A percentile compares a stretch with the other conserved stretches of the same genome.
Conservation (phyloP, 2,113 vertebrate species). For the Scartelaos histophorus region DNA sequence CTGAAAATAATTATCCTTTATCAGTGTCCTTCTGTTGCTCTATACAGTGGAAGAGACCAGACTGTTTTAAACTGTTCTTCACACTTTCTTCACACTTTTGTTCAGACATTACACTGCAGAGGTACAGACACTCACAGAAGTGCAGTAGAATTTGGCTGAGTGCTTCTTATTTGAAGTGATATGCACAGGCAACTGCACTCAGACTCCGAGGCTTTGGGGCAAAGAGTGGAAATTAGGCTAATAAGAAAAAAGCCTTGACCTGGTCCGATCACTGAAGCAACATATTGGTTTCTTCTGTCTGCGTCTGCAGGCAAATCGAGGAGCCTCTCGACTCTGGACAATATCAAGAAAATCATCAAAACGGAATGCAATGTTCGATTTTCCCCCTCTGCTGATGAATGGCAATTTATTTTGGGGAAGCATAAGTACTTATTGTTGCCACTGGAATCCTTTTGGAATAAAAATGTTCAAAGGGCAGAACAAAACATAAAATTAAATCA, state of each 20-base stretch:
- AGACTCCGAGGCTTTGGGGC: conserved; percentile 1
- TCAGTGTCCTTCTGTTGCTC: not conserved
- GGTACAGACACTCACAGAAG: conserved; percentile 2
- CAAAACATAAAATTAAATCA: conserved; percentile 65
- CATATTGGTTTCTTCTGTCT: conserved; percentile 18
- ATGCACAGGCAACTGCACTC: conserved; percentile 8
- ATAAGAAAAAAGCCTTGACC: conserved; percentile 18
- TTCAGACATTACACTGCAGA: not conserved
- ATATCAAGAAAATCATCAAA: conserved; percentile 37
- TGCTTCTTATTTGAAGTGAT: conserved; percentile 11
- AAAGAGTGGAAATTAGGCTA: conserved; percentile 30
- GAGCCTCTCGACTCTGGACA: conserved; percentile 22
- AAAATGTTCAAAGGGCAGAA: conserved; percentile 60
- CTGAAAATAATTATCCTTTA: not conserved
- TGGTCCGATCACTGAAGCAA: conserved; percentile 20
- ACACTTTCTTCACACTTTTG: not conserved
- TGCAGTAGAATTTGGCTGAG: not conserved
- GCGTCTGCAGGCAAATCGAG: conserved; percentile 24
- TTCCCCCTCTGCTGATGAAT: conserved; percentile 7
- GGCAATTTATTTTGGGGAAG: conserved; percentile 33
- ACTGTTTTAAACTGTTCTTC: not conserved
- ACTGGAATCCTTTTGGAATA: conserved; percentile 31
- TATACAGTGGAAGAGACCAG: not conserved
- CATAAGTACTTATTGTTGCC: conserved; percentile 32
- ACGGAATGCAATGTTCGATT: conserved; percentile 24